These are phyloP conservation scores for Halcyon chelicuti DNA, from an alignment of 2,797 vertebrate genomes.

Conservation along the genomic window DNA sequence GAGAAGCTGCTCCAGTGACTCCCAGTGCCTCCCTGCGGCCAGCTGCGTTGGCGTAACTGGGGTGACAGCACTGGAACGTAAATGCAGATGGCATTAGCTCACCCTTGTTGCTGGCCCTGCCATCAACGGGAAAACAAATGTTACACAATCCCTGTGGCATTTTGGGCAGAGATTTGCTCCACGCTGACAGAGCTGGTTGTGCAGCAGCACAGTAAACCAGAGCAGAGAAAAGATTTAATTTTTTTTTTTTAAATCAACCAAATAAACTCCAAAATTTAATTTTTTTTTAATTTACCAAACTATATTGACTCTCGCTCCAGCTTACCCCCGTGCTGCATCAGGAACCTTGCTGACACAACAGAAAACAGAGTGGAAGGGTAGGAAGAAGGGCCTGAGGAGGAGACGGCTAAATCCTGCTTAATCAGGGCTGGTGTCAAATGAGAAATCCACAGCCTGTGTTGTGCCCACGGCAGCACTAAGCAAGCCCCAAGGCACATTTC, in stretches of 20 bases:
- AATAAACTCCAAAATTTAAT: neutral
- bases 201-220: fast-evolving
- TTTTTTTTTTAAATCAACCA: neutral
- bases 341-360: neutral
- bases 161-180: neutral
- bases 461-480: neutral
- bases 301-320: neutral
- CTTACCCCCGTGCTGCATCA: neutral
- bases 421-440: neutral
- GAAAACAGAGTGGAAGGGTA: neutral
- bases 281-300: neutral
- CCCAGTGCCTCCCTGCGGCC: fast-evolving
- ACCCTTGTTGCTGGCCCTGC: neutral
- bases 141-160: neutral
- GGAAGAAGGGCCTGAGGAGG: neutral
- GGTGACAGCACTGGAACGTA: fast-evolving
- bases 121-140: neutral
- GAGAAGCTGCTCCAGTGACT: neutral
- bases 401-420: conserved; percentile 25
- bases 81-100: neutral
- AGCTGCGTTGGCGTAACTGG: neutral
- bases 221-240: neutral
- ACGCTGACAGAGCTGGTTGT: neutral
- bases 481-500: neutral
- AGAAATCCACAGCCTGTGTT: neutral